Conservation (phyloP, 2,797 vertebrate species). For the Sebastes ruberrimus region DNA sequence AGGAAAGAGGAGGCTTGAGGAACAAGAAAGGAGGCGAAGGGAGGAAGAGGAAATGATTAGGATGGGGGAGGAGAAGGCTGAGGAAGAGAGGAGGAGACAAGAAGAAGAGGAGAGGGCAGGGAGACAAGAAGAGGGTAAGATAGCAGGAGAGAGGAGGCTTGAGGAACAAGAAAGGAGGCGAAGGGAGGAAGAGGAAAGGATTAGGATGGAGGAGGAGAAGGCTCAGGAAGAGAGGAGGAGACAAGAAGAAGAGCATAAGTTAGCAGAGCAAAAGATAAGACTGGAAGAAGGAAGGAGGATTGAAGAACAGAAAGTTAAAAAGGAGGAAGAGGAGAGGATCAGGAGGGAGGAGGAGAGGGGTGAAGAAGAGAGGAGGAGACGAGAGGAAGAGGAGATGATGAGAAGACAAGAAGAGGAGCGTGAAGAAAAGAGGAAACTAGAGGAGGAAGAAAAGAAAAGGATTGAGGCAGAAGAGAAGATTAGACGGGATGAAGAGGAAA, state of each 20-base stretch:
- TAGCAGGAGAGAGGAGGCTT: background rate
- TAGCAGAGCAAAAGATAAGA: background rate
- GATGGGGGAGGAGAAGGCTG: background rate
- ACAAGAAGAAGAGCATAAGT: background rate
- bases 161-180: slow-evolving; percentile 7
- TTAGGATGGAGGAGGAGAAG: background rate
- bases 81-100: background rate
- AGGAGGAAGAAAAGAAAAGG: background rate
- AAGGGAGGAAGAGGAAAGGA: background rate
- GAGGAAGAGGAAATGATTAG: background rate
- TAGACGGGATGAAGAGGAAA: slow-evolving; percentile 8
- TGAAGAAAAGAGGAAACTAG: background rate
- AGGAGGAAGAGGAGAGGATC: background rate
- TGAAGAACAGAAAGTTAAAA: background rate
- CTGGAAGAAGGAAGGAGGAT: slow-evolving; percentile 1
- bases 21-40: background rate
- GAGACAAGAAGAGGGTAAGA: background rate
- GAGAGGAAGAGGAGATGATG: background rate
- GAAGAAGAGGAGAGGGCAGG: slow-evolving; percentile 4
- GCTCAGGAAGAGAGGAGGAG: background rate
- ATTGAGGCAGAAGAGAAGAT: slow-evolving; percentile 7
- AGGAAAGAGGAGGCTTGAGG: background rate
- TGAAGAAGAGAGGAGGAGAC: background rate
- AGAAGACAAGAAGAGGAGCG: background rate
- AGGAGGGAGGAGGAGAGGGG: background rate